These are phyloP conservation scores for Grus americana DNA, from an alignment of 2,113 vertebrate species.

Conservation along the genomic window DNA sequence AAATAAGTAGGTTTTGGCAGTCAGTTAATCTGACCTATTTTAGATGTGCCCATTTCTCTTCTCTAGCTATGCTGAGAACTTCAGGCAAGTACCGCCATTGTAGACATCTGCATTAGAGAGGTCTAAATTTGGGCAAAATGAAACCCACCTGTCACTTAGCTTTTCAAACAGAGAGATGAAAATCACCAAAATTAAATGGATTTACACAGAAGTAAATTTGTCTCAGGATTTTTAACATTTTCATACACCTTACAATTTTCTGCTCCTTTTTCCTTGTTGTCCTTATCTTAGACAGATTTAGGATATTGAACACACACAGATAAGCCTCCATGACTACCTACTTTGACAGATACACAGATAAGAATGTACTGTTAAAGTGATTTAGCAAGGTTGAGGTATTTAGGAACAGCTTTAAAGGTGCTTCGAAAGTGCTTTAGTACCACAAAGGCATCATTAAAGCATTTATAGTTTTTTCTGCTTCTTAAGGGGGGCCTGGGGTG, in stretches of 20 bases:
- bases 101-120: background rate
- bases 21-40: background rate
- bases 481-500: background rate
- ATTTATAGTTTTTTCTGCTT: background rate
- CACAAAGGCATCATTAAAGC: constrained; percentile 24
- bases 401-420: constrained; percentile 32
- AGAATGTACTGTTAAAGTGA: constrained; percentile 41
- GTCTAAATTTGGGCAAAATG: background rate
- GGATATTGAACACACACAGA: constrained; percentile 60
- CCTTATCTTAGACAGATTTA: constrained; percentile 62
- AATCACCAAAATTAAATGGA: background rate
- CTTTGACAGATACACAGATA: constrained; percentile 67
- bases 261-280: background rate
- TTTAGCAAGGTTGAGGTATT: constrained; percentile 44
- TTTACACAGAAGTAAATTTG: background rate
- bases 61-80: background rate
- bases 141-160: background rate
- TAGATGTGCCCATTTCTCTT: background rate
- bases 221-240: background rate
- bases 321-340: constrained; percentile 54
- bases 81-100: background rate
- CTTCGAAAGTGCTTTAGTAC: background rate
- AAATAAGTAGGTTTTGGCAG: background rate
- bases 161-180: background rate
- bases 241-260: constrained; percentile 7